Evolutionary conservation across 2,113 vertebrate species (phyloP).

Genomic region (Eidolon helvum): DNA sequence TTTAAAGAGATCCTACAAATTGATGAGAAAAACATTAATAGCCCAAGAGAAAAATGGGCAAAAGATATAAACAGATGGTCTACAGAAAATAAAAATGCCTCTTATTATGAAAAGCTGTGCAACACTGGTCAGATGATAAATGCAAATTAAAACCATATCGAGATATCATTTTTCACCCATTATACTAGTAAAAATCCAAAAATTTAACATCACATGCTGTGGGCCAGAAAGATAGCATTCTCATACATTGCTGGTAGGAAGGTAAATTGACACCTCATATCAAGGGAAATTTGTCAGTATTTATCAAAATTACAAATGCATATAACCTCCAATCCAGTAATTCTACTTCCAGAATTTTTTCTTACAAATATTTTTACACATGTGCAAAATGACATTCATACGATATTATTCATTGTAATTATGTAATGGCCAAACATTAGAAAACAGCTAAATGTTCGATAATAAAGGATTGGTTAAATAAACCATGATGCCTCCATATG

Average conservation of each 20-base stretch:
- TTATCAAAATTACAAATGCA: background rate
- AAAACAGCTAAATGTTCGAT: background rate
- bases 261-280: background rate
- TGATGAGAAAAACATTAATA: background rate
- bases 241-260: background rate
- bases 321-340: background rate
- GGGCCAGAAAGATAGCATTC: background rate
- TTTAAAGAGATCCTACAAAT: background rate
- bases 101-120: constrained; percentile 34
- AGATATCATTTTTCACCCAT: background rate
- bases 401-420: background rate
- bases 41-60: constrained; percentile 32
- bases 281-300: background rate
- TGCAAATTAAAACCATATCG: background rate
- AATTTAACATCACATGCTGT: background rate
- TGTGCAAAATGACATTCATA: background rate
- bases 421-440: background rate
- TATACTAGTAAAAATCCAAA: background rate
- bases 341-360: background rate
- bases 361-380: background rate
- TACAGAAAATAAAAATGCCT: background rate
- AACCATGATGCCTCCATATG: background rate
- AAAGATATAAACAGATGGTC: constrained; percentile 36
- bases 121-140: background rate
- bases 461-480: background rate